Percentiles rank a stretch among this genome's conserved stretches.
Conservation (phyloP, 2,113 vertebrate species). For the Pteropus alecto region DNA sequence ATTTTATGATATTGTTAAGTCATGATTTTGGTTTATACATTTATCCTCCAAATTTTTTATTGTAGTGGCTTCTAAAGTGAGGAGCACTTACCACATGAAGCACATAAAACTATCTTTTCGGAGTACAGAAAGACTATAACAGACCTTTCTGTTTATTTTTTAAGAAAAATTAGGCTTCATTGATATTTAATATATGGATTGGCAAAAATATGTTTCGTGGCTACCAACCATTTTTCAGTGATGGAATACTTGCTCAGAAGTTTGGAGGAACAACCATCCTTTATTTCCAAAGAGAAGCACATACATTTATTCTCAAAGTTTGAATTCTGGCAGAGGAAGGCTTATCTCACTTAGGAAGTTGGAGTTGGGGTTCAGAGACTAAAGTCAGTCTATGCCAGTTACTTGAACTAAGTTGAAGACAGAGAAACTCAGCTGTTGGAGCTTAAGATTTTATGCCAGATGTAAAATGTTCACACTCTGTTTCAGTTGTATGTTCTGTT, state of each 20-base stretch:
- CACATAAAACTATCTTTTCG: neutral
- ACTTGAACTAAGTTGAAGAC: neutral
- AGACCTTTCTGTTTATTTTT: neutral
- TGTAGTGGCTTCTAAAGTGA: neutral
- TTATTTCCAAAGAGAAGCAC: neutral
- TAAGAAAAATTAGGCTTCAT: neutral
- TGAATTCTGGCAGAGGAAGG: neutral
- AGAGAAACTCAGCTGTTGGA: neutral
- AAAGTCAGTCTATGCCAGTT: neutral
- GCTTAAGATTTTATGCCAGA: neutral
- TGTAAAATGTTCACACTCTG: neutral
- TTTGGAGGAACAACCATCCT: neutral
- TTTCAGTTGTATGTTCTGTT: neutral
- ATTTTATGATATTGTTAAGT: conserved; percentile 8
- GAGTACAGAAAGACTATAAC: neutral
- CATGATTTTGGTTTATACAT: neutral
- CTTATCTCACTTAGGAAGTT: neutral
- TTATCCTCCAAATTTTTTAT: neutral
- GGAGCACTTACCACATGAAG: neutral
- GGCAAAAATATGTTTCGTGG: neutral
- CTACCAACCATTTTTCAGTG: neutral
- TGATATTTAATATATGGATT: neutral
- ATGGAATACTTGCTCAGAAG: neutral
- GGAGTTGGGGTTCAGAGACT: neutral
- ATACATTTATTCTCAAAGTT: neutral